These are phyloP conservation scores for Conchocele bisecta DNA, from an alignment of 2,888 invertebrate species.

Conservation along the genomic window DNA sequence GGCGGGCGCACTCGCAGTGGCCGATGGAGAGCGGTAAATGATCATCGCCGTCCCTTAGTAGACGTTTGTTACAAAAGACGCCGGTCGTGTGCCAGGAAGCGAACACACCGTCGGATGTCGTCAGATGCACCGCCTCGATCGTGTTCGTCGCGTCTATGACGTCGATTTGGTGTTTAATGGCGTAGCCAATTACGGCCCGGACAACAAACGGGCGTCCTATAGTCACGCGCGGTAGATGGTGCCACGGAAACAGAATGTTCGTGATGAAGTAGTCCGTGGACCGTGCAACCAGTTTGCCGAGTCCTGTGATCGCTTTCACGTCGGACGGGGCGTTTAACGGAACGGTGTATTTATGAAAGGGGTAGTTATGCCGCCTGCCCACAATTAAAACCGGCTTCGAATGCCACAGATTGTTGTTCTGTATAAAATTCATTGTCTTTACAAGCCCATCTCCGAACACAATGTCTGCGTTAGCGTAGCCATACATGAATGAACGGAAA, in stretches of 20 bases:
- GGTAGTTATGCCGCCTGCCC: slow-evolving; percentile 32
- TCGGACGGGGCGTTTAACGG: slow-evolving; percentile 4
- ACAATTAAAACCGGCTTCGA: slow-evolving; percentile 25
- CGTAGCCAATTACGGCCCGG: slow-evolving; percentile 29
- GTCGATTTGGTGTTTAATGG: slow-evolving; percentile 8
- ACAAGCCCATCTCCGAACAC: slow-evolving; percentile 31
- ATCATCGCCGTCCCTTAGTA: slow-evolving; percentile 1
- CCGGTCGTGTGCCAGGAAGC: slow-evolving; percentile 36
- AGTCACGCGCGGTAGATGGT: slow-evolving; percentile 19
- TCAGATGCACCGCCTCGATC: slow-evolving; percentile 41
- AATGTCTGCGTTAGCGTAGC: slow-evolving; percentile 38
- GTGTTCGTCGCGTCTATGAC: slow-evolving; percentile 43
- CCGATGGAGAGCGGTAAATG: slow-evolving; percentile 19
- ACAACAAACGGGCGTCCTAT: slow-evolving; percentile 38
- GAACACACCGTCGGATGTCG: slow-evolving; percentile 21
- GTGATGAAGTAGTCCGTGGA: slow-evolving; percentile 45
- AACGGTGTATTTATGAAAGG: slow-evolving; percentile 14
- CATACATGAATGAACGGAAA: slow-evolving; percentile 28
- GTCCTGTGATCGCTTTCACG: not conserved
- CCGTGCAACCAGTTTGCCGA: slow-evolving; percentile 24
- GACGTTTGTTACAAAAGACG: slow-evolving; percentile 12
- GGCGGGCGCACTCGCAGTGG: slow-evolving; percentile 32
- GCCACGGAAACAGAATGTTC: slow-evolving; percentile 38
- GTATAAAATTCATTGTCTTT: slow-evolving; percentile 29
- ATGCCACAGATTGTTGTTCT: slow-evolving; percentile 19